A percentile compares a stretch with the other conserved stretches of the same genome.
Conservation (phyloP, 2,113 vertebrate genomes). For the Oenanthe melanoleuca region DNA sequence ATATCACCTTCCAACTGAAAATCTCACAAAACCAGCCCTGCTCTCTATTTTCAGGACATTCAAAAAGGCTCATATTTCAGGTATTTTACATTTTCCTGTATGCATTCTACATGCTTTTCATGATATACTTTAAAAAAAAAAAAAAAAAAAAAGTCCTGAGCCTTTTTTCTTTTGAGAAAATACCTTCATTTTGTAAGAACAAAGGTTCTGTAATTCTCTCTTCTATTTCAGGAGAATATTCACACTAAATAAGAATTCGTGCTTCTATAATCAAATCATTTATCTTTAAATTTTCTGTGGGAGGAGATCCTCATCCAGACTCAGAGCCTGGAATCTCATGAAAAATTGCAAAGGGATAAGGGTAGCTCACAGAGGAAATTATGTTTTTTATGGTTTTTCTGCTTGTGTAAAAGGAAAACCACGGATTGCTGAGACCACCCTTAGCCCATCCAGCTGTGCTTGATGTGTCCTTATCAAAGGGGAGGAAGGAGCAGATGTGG, state of each 20-base stretch:
- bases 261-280: slow-evolving; percentile 16
- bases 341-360: not conserved
- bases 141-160: not conserved
- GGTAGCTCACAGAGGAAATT: not conserved
- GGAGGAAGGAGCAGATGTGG: not conserved
- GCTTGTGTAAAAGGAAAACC: not conserved
- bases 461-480: not conserved
- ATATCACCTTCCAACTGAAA: not conserved
- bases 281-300: slow-evolving; percentile 50
- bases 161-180: not conserved
- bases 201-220: slow-evolving; percentile 28
- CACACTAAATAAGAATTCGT: slow-evolving; percentile 23
- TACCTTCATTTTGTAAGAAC: slow-evolving; percentile 18
- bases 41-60: not conserved
- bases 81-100: not conserved
- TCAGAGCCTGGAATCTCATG: not conserved
- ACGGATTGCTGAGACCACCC: not conserved
- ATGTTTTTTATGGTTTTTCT: not conserved
- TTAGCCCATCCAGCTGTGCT: not conserved
- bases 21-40: not conserved
- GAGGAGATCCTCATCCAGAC: slow-evolving; percentile 46
- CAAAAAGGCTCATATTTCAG: not conserved
- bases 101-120: not conserved
- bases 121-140: not conserved
- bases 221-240: slow-evolving; percentile 49